Conservation (phyloP, 2,113 vertebrate species). For the Cavia aperea region DNA sequence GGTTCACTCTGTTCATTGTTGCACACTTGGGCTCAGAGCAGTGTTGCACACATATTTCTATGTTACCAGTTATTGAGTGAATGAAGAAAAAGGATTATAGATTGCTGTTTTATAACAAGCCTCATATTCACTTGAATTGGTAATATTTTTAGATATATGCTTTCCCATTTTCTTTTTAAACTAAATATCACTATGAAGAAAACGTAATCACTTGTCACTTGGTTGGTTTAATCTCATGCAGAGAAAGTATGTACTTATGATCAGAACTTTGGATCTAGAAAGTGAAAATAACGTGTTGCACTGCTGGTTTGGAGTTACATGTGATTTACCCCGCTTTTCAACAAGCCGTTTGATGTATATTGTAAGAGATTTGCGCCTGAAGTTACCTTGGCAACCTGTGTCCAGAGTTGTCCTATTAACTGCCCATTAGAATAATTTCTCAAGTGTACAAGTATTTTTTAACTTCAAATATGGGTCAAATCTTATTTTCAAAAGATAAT, state of each 20-base stretch:
- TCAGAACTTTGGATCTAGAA: background rate
- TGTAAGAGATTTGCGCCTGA: conserved; percentile 6
- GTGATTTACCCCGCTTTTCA: background rate
- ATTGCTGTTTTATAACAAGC: background rate
- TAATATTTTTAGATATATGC: background rate
- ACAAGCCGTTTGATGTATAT: background rate
- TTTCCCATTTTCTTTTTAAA: conserved; percentile 39
- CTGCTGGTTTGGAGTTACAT: background rate
- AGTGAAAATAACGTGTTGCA: background rate
- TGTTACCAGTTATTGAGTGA: background rate
- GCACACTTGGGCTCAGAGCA: background rate
- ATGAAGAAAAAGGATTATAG: background rate
- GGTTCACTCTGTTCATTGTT: background rate
- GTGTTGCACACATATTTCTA: background rate
- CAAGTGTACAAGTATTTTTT: background rate
- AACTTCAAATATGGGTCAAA: conserved; percentile 22
- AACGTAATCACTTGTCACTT: conserved; percentile 20
- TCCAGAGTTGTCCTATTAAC: conserved; percentile 12
- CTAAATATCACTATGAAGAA: conserved; percentile 1
- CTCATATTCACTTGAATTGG: background rate
- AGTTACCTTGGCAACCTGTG: background rate
- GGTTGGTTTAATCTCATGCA: conserved; percentile 3
- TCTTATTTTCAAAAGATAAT: background rate
- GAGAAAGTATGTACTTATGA: background rate
- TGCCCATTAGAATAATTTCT: conserved; percentile 6